Conservation (phyloP, 2,888 invertebrate genomes). For the Melipona bicolor region DNA sequence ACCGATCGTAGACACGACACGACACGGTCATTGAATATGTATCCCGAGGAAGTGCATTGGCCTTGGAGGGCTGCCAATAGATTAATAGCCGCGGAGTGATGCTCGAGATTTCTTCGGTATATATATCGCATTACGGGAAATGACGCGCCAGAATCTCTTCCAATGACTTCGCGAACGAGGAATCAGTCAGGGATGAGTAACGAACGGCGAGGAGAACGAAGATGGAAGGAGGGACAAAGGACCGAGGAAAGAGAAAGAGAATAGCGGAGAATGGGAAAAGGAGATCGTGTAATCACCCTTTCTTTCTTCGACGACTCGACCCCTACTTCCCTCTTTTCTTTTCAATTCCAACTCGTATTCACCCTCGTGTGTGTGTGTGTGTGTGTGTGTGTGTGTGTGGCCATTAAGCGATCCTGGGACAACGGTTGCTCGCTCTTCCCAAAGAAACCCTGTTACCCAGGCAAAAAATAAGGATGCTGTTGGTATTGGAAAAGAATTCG, state of each 20-base stretch:
- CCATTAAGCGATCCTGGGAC: constrained; percentile 71
- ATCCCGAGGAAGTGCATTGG: constrained; percentile 81
- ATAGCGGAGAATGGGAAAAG: constrained; percentile 29
- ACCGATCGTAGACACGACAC: constrained; percentile 40
- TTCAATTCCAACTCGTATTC: constrained; percentile 45
- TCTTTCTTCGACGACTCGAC: constrained; percentile 44
- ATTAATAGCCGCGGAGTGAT: constrained; percentile 82
- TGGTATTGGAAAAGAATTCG: neutral
- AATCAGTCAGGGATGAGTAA: constrained; percentile 46
- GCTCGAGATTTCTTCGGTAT: constrained; percentile 79
- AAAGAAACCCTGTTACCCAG: neutral
- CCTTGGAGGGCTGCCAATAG: constrained; percentile 82
- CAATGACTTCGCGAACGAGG: constrained; percentile 75
- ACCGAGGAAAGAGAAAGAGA: constrained; percentile 16
- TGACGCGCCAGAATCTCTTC: constrained; percentile 79
- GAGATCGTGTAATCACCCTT: constrained; percentile 58
- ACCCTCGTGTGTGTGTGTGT: constrained; percentile 32
- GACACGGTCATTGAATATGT: constrained; percentile 78
- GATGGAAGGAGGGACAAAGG: constrained; percentile 31
- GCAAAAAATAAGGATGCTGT: neutral
- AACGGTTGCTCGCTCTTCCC: constrained; percentile 36
- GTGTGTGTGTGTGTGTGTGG: constrained; percentile 58
- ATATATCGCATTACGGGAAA: constrained; percentile 82
- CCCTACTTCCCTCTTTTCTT: constrained; percentile 42
- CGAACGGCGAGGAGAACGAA: constrained; percentile 22